Base-by-base conservation (phyloP, 2,888 invertebrate genomes). In the Amiota minor region DNA sequence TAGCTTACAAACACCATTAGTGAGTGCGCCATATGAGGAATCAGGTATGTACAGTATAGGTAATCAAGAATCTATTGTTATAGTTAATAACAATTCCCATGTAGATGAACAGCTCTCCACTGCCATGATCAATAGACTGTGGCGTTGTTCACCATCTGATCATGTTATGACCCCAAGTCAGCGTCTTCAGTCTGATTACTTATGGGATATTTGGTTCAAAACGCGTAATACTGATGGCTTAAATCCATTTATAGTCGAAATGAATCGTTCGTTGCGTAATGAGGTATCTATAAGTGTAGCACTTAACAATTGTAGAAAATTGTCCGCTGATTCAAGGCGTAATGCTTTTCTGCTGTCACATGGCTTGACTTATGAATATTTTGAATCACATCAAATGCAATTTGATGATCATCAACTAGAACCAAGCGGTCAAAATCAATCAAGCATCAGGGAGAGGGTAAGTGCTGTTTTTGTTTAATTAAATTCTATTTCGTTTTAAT, bases 291-390 rank as follows among this genome's bases (percentile, higher is more conserved):
- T 49, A 2, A 18, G 49, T 3, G 65, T 11, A n/a, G 65, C 65
- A 9, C 47, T 65, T 4, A 12, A 12, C 11, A 65, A 49, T 18
- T 65, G 65, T 11, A 9, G 12, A 20, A 65, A 65, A 65, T 16
- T 65, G 4, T 49, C 1, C 14, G 18, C 18, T n/a, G 65, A 65
- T 65, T 8, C 65, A 9, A 16, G 18, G 4, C 47, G 16, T 12
- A 65, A 65, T 65, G 18, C 65, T 1, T 65, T n/a, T 65, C 20
- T 65, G n/a, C 18, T 49, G 8, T 18, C 18, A 6, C 47, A 65
- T 47, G 65, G 65, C 4, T 16, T 49, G 10, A 65, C 65, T n/a
- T 65, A 65, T 20, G 47, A 47, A 11, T 65, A 49, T 35, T 65
- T 65, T 47, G 53, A n/a, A 35, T 35, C 35, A 35, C 35, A 35